These are phyloP conservation scores for Brachionus koreanus DNA, from an alignment of 1,140 invertebrate species.

Conservation along the genomic window DNA sequence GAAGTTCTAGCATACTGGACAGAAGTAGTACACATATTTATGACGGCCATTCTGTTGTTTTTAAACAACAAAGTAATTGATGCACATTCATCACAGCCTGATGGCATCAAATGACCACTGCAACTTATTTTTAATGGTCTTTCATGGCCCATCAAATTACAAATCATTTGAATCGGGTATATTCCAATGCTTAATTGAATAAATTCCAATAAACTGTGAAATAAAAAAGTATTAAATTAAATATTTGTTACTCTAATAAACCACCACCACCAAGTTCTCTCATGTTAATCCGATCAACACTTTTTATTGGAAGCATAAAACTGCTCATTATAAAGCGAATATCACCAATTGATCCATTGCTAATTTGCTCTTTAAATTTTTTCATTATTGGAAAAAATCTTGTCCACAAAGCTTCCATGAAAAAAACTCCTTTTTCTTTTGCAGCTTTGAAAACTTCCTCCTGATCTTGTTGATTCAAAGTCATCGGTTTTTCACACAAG, in stretches of 20 bases:
- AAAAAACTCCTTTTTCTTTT: slow-evolving; percentile 64
- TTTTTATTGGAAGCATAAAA: slow-evolving; percentile 65
- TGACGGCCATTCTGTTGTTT: slow-evolving; percentile 65
- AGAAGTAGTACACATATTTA: slow-evolving; percentile 53
- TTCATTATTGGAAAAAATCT: slow-evolving; percentile 68
- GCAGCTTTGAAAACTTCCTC: slow-evolving; percentile 52
- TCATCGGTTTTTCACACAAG: slow-evolving; percentile 77
- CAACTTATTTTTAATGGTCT: slow-evolving; percentile 64
- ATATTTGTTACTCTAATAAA: slow-evolving; percentile 61
- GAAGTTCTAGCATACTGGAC: slow-evolving; percentile 40
- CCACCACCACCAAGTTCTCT: slow-evolving; percentile 72
- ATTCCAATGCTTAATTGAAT: slow-evolving; percentile 68
- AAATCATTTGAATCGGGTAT: slow-evolving; percentile 72
- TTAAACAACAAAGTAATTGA: slow-evolving; percentile 66
- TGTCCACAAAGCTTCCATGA: slow-evolving; percentile 80
- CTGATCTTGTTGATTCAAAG: slow-evolving; percentile 65
- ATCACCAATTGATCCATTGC: slow-evolving; percentile 67
- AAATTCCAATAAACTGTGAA: neutral
- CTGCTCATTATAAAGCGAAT: slow-evolving; percentile 63
- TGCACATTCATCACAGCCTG: slow-evolving; percentile 63
- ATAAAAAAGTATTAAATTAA: no score
- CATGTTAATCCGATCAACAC: slow-evolving; percentile 62
- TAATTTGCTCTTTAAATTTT: slow-evolving; percentile 60
- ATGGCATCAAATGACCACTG: slow-evolving; percentile 67
- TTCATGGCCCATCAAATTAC: slow-evolving; percentile 67